A percentile compares a stretch with the other conserved stretches of the same genome.
phyloP scores from a whole-genome alignment of 2,797 vertebrate species.

The Myoxocephalus aenaeus region DNA sequence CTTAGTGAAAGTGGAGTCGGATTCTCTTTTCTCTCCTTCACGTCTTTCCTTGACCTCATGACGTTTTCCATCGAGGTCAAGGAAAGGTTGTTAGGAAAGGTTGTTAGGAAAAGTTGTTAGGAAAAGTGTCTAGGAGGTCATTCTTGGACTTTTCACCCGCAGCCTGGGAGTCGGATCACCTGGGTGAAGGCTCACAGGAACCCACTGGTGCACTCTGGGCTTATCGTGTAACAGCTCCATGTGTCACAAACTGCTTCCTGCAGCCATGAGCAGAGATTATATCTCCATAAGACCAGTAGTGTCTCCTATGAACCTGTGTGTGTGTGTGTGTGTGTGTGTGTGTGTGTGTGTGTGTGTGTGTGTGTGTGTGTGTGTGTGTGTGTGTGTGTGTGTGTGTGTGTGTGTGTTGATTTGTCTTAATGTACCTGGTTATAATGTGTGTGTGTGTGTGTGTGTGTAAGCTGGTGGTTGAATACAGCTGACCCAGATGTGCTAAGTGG shows the following conservation, averaged over 20 bases:
- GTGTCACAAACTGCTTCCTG: not conserved
- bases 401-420: constrained; percentile 47
- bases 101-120: too few species aligned
- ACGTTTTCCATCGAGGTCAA: too few species aligned
- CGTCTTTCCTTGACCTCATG: too few species aligned
- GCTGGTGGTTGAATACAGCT: constrained; percentile 76
- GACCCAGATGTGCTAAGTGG: constrained; percentile 87
- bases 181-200: constrained; percentile 34
- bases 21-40: too few species aligned
- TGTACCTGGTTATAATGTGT: constrained; percentile 38
- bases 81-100: too few species aligned
- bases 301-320: constrained; percentile 30
- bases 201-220: not conserved
- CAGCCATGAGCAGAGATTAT: constrained; percentile 11
- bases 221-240: constrained; percentile 3
- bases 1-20: too few species aligned
- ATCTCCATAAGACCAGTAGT: not conserved
- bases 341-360: constrained; percentile 32
- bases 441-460: constrained; percentile 33
- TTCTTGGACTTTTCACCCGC: too few species aligned
- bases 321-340: constrained; percentile 26
- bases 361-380: constrained; percentile 31
- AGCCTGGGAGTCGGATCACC: not conserved
- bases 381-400: constrained; percentile 23
- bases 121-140: too few species aligned